Base-by-base conservation (phyloP, 2,113 vertebrate genomes). In the Eleginops maclovinus region DNA sequence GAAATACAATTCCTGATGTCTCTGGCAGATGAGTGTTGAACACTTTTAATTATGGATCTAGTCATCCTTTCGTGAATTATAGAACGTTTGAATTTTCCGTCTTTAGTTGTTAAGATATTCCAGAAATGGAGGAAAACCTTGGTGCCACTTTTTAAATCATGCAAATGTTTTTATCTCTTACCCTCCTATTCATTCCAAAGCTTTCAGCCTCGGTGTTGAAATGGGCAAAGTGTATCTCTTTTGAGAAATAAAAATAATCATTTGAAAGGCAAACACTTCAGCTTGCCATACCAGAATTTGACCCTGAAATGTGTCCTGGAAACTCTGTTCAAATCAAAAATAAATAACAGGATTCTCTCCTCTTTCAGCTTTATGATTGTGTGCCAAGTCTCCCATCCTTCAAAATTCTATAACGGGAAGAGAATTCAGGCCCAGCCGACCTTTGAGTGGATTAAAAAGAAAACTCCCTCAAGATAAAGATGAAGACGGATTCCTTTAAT, bases 401-500 rank as follows among this genome's bases (percentile, higher is more conserved):
- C 60, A 65, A 59, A 65, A 46, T 79, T 72, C 46, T 73, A 53
- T 51, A 56, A 76, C 59, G 78, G 31, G 64, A 40, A 66, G 64
- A 16, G 43, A 46, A 43, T 46, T 36, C n/a, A 22, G 47, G 26
- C 40, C 5, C 3, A 22, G 10, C 40, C 14, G 1, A 56, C 60
- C 28, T 31, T n/a, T 3, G 55, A 74, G 47, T 53, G 56, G 44
- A 87, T 75, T 75, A 54, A 61, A 78, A 75, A 72, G 61, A 70
- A 60, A 69, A 59, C 78, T 74, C 82, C 73, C 75, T 14, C 2
- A 58, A 72, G 83, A 78, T 83, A 72, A 67, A 75, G 43, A 86
- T 75, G 77, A 84, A 88, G 89, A 90, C 54, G 11, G 78, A 91
- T 88, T 79, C 53, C 76, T 90, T 87, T 86, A 87, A 90, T 92